A percentile compares a stretch with the other conserved stretches of the same genome.
Conservation (phyloP, 2,113 vertebrate genomes). For the Corythaixoides concolor region DNA sequence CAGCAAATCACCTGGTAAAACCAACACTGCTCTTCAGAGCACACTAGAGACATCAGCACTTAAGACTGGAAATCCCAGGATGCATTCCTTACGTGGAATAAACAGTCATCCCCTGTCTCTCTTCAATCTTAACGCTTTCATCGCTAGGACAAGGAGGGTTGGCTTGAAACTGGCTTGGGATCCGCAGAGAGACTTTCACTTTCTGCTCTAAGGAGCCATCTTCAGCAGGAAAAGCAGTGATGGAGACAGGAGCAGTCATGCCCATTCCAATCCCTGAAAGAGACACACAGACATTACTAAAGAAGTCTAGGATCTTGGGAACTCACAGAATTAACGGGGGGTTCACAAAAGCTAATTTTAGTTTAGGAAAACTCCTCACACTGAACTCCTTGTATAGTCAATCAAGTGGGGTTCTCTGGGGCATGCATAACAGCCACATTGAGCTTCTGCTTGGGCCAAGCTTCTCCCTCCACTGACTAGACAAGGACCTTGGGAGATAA, state of each 20-base stretch:
- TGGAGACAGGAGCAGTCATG: slow-evolving; percentile 84
- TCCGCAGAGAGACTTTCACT: slow-evolving; percentile 82
- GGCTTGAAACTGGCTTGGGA: slow-evolving; percentile 82
- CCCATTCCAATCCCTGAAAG: slow-evolving; percentile 85
- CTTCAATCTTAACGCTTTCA: slow-evolving; percentile 80
- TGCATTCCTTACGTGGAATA: slow-evolving; percentile 81
- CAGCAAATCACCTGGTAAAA: neutral
- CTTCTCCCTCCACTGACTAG: neutral
- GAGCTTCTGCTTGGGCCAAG: neutral
- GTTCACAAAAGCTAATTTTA: neutral
- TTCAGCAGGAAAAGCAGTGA: slow-evolving; percentile 84
- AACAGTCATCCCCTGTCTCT: slow-evolving; percentile 84
- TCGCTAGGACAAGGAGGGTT: slow-evolving; percentile 80
- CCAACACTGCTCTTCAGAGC: neutral
- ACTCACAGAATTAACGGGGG: neutral
- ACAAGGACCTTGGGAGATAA: neutral
- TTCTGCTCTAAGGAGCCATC: slow-evolving; percentile 84
- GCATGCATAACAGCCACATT: neutral
- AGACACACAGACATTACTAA: neutral
- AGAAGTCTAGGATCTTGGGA: neutral
- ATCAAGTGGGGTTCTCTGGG: neutral
- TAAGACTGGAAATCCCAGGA: neutral
- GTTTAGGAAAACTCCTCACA: neutral
- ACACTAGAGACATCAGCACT: neutral
- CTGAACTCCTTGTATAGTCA: neutral